A percentile compares a stretch with the other conserved stretches of the same genome.
These are phyloP conservation scores for Ptilonorhynchus violaceus DNA, from an alignment of 2,113 vertebrate genomes.

Conservation along the genomic window DNA sequence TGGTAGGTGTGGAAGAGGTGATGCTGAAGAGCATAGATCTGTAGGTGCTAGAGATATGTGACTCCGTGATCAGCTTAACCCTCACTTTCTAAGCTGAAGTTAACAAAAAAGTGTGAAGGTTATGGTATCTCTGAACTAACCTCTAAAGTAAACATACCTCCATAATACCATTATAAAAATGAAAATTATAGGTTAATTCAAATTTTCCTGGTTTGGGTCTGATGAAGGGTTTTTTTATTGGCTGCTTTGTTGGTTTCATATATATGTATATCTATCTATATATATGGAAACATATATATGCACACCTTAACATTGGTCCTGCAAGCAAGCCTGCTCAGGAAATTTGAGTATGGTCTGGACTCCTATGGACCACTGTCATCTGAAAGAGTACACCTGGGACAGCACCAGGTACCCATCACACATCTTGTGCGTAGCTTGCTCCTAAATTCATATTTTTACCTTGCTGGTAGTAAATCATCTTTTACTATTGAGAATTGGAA, in stretches of 20 bases:
- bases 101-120: neutral
- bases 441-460: neutral
- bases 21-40: neutral
- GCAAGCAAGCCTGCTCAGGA: neutral
- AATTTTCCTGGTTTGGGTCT: neutral
- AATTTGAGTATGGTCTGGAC: neutral
- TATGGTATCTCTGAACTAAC: neutral
- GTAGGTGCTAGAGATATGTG: neutral
- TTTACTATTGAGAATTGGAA: neutral
- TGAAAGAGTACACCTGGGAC: neutral
- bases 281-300: neutral
- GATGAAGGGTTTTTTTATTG: fast-evolving
- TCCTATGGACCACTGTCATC: neutral
- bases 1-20: neutral
- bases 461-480: neutral
- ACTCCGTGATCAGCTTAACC: neutral
- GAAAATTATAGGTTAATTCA: neutral
- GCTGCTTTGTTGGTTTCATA: neutral
- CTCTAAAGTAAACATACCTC: neutral
- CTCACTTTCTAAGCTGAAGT: neutral
- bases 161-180: neutral
- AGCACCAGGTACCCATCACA: neutral
- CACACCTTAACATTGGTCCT: neutral
- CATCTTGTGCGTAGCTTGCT: neutral
- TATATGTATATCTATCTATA: no score